Base-by-base conservation (phyloP, 2,888 invertebrate species). In the Drosophila niveifrons region DNA sequence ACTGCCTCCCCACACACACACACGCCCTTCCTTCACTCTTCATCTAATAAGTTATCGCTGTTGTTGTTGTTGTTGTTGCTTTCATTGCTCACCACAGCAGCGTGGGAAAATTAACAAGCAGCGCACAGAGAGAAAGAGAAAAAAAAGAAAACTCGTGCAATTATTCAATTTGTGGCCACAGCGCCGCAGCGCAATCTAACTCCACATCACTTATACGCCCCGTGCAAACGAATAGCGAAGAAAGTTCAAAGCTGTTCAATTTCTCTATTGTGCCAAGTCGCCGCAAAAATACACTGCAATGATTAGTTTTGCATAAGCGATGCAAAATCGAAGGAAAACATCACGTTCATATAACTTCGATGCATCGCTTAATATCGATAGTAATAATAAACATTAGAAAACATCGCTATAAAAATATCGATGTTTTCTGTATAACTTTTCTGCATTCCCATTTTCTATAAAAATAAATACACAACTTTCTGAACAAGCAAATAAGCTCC, bases 141-240 rank as follows among this genome's bases (percentile, higher is more conserved):
- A 31, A 31, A 31, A 31, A 31, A 31, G 10, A 39, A 39, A 39
- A 15, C 55, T 64, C 68, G 74, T 82, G 74, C 74, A 82, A 82
- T 82, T 82, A 82, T 82, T 82, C 77, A 80, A 82, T 82, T 82
- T 82, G 83, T 41, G 77, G 77, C 50, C 64, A 31, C 46, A 34
- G 7, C 70, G 55, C 43, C 71, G 46, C 66, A 61, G 36, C 44
- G 62, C 62, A 72, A 57, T 72, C 29, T 48, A 65, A 58, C 57
- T 47, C 11, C 62, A 65, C 59, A 67, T 66, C 72, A 64, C 62
- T 44, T 66, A 66, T 72, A 72, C 72, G 58, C 36, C 55, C 63
- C 53, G 73, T 61, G 10, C 2, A 29, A 43, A 13, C 44, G 43
- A 36, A 43, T 28, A 17, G 13, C 17, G 1, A 56, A 48, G 31